A percentile compares a stretch with the other conserved stretches of the same genome.
Evolutionary conservation across 2,888 invertebrate genomes (phyloP).

Genomic region (Leptinotarsa haldemani): DNA sequence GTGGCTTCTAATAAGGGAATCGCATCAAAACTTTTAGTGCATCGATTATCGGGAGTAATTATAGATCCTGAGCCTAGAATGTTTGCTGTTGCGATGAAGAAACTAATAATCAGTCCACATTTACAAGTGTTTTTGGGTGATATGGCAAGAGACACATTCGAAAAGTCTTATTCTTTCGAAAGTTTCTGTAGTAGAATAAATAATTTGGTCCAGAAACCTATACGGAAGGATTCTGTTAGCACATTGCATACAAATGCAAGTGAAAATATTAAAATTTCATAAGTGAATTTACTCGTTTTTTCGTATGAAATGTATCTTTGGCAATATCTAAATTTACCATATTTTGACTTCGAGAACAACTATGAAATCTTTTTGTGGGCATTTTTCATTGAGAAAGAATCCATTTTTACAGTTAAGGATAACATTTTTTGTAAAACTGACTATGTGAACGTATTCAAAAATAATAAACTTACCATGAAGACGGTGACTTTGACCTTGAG

Average conservation of each 20-base stretch:
- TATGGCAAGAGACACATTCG: conserved; percentile 58
- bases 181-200: conserved; percentile 51
- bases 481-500: conserved; percentile 33
- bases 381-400: too few species aligned
- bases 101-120: conserved; percentile 58
- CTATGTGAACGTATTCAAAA: too few species aligned
- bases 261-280: conserved; percentile 10
- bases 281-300: not conserved
- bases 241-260: conserved; percentile 3
- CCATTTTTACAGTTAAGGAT: too few species aligned
- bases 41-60: conserved; percentile 60
- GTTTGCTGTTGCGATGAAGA: conserved; percentile 59
- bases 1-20: conserved; percentile 60
- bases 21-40: conserved; percentile 54
- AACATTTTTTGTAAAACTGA: too few species aligned
- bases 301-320: not conserved
- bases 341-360: not conserved
- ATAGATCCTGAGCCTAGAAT: conserved; percentile 57
- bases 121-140: conserved; percentile 60
- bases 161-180: conserved; percentile 56
- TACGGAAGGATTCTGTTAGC: conserved; percentile 13
- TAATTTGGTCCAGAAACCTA: conserved; percentile 32
- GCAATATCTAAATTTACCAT: not conserved
- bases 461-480: conserved; percentile 38
- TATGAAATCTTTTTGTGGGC: too few species aligned